Evolutionary conservation across 2,113 vertebrate species (phyloP), one percentile per base, ranked within the genome.

Genomic region (Oncorhynchus masou): DNA sequence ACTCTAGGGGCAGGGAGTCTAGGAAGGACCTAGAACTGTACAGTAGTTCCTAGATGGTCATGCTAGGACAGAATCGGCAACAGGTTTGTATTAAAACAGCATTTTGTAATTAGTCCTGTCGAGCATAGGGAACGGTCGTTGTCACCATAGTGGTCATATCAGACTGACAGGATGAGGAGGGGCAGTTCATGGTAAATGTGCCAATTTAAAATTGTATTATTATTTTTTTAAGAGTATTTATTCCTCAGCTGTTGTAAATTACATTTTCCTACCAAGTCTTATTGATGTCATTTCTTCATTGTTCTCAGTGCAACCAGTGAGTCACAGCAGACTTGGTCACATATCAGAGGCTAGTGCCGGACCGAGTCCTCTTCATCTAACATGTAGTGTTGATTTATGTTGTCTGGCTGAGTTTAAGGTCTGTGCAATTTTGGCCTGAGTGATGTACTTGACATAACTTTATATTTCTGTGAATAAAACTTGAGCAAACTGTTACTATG

Each of bases 381-480:
- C 79, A 82, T 79, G 84, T 85, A 79, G 82, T 83, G 79, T 77
- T 77, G 49, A 77, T 77, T 82, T 90, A 78, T 88, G 82, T 87
- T 86, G 86, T 91, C 81, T 89, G 88, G 84, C 86, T 86, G 87
- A 88, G 87, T 92, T 93, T 93, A 91, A 88, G 85, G 90, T 92
- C 88, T 90, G 92, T 92, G 91, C 90, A 91, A 88, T 93, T 94
- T 93, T 94, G 92, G 93, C 93, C 87, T 90, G 93, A 93, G 91
- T 93, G 91, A 93, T 89, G 91, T 92, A 90, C 85, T 91, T 92
- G 87, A 93, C 91, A 91, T 93, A 91, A 87, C 91, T 94, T 93
- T 94, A 93, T 94, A 93, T 92, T 93, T 92, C 91, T 93, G 93
- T 94, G 90, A 94, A 94, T 94, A 93, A 94, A 93, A 91, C 74